These are phyloP conservation scores for Loripinus fragilis DNA, from an alignment of 2,888 invertebrate genomes.

Conservation along the genomic window DNA sequence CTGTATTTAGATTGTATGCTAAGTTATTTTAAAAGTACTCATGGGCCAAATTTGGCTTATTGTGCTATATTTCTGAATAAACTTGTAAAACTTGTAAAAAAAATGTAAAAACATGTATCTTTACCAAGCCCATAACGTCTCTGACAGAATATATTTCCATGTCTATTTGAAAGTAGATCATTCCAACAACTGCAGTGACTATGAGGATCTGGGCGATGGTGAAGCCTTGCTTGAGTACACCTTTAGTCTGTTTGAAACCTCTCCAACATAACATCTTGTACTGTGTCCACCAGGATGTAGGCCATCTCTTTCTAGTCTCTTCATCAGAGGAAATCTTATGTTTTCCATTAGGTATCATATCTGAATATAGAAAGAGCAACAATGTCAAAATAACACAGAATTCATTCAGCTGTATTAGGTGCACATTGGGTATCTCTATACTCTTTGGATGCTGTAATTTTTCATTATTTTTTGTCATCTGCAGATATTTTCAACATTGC, in stretches of 20 bases:
- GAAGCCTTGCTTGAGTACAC: conserved; percentile 90
- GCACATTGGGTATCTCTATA: too few relatives aligned
- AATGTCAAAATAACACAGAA: too few relatives aligned
- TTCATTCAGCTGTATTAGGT: too few relatives aligned
- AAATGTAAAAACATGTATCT: too few relatives aligned
- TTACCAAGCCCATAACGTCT: conserved; percentile 90
- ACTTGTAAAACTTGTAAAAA: too few relatives aligned
- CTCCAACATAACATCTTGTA: conserved; percentile 89
- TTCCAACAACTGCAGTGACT: conserved; percentile 86
- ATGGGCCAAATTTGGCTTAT: too few relatives aligned
- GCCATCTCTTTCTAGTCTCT: conserved; percentile 85
- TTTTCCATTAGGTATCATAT: conserved; percentile 8
- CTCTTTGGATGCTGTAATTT: too few relatives aligned
- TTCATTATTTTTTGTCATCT: too few relatives aligned
- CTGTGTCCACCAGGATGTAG: conserved; percentile 91
- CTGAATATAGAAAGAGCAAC: neutral
- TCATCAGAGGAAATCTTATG: neutral
- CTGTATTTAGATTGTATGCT: too few relatives aligned
- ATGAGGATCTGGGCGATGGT: conserved; percentile 89
- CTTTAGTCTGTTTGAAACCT: conserved; percentile 87
- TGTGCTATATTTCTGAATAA: too few relatives aligned
- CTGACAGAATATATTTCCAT: conserved; percentile 89
- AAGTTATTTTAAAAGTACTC: too few relatives aligned
- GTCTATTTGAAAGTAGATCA: conserved; percentile 91
- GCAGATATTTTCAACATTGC: too few relatives aligned